Evolutionary conservation across 2,888 invertebrate genomes (phyloP), one percentile per base, ranked within the genome.

Genomic region (Crioceris asparagi): DNA sequence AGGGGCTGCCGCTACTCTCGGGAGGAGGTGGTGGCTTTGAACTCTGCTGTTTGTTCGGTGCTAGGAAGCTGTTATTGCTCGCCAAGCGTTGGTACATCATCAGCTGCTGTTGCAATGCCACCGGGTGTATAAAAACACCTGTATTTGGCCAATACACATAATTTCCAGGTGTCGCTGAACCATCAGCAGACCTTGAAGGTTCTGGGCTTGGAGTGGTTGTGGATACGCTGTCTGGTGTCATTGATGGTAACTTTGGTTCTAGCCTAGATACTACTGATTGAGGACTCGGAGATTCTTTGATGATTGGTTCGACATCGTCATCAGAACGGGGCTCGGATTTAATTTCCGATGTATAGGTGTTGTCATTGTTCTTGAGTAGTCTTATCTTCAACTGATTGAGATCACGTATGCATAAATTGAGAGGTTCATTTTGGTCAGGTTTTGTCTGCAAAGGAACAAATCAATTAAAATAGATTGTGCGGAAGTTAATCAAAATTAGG

Each of bases 401-500:
- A 55, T 88, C 88, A 35, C 85, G 68, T 39, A 88, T 74, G 57
- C 88, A 90, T 3, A 90, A 70, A 63, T 90, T 90, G 4, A 90
- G 65, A 0, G 88, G 88, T 54, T 87, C 84, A 33, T 82, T 78
- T 48, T 73, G 71, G 36, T 70, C 45, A 4, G 25, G 25, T 36
- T 45, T 46, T n/a, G 25, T 40, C 47, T 48, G 23, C 30, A 43
- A 41, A 30, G n/a, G 8, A 25, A 38, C 1, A 32, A 10, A 12
- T 8, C 15, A 3, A 21, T 10, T 21, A 21, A 21, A 21, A 21
- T 21, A 10, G 21, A 21, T 21, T 21, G 21, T 10, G 21, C 7
- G 21, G 6, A 21, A 7, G 21, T 21, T 10, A 21, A 6, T 10
- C 21, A 6, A 7, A 10, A 21, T 6, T 10, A 10, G 10, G 21